phyloP scores from a whole-genome alignment of 2,888 invertebrate species.

The Eupithecia inturbata region DNA sequence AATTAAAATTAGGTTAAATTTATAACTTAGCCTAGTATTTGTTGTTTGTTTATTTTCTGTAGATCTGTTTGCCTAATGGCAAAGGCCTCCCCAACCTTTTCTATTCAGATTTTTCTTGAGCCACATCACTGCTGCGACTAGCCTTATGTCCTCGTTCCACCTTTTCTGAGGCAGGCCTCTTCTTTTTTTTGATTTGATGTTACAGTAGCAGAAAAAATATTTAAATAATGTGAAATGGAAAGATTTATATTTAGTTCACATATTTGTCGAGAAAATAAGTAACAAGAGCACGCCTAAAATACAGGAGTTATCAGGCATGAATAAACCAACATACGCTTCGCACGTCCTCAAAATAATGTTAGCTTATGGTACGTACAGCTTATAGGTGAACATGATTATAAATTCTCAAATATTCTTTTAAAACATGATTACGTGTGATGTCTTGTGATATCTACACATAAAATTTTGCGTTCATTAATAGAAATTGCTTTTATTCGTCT shows the following conservation, averaged over 20 bases:
- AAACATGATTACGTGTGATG: not conserved
- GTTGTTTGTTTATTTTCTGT: no score
- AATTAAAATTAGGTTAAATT: no score
- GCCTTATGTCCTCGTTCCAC: no score
- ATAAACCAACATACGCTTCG: slow-evolving; percentile 29
- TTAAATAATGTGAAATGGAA: not conserved
- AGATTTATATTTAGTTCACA: not conserved
- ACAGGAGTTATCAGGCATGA: slow-evolving; percentile 17
- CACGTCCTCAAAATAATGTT: slow-evolving; percentile 25
- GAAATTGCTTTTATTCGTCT: not conserved
- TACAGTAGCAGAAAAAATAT: not conserved
- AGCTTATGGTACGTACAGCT: not conserved
- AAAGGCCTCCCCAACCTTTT: no score
- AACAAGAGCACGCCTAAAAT: slow-evolving; percentile 21
- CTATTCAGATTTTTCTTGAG: no score
- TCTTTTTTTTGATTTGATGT: no score
- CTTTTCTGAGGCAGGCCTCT: no score
- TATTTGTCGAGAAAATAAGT: slow-evolving; percentile 5
- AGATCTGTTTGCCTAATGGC: no score
- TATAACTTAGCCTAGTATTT: no score
- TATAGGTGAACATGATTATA: not conserved
- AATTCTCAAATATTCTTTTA: not conserved
- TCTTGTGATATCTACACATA: not conserved
- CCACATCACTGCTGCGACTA: no score
- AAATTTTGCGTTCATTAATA: not conserved